Base-by-base conservation (phyloP, 37 sponge, comb jelly and placozoan genomes). In the Hormiphora californensis region DNA sequence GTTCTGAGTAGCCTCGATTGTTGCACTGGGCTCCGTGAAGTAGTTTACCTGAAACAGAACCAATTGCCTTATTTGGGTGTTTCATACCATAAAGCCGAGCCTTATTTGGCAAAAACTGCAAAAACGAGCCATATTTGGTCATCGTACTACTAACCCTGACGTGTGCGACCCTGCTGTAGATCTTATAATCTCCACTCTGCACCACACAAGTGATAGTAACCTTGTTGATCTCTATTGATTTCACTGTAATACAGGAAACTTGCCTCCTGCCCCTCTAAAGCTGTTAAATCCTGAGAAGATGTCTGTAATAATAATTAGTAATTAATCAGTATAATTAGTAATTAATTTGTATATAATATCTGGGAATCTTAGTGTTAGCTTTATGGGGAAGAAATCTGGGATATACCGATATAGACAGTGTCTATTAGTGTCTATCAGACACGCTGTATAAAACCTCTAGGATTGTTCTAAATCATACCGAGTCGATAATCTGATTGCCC, bases 131-230 rank as follows among this genome's bases (percentile, higher is more conserved):
- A 9, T 17, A 9, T 15, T 17, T 15, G 9, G 53, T 17, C 53
- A 15, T 49, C 53, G 15, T 12, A 30, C 27, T 21, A 57, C 61
- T 57, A 5, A 57, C 61, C 61, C n/a, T 30, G 27, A 57, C 23
- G 27, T 21, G 61, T 28, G 61, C 61, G 7, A 30, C 27, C 30
- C 61, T 57, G n/a, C 61, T 57, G 61, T 28, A 57, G 7, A 57
- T 57, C 61, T 12, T 57, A 57, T 57, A 57, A 19, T 57, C 61
- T 19, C 30, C 7, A 12, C 30, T 57, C 61, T 57, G n/a, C 5
- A 57, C 61, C 61, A 28, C 27, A 57, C 61, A 57, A n/a, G 61
- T 57, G 61, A 12, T 57, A 57, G 61, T 57, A 57, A 21, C 61
- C 61, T 4, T 23, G n/a, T 28, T 5, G 30, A 4, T 5, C 23